Conservation (phyloP, 2,113 vertebrate genomes). For the Azemiops feae region DNA sequence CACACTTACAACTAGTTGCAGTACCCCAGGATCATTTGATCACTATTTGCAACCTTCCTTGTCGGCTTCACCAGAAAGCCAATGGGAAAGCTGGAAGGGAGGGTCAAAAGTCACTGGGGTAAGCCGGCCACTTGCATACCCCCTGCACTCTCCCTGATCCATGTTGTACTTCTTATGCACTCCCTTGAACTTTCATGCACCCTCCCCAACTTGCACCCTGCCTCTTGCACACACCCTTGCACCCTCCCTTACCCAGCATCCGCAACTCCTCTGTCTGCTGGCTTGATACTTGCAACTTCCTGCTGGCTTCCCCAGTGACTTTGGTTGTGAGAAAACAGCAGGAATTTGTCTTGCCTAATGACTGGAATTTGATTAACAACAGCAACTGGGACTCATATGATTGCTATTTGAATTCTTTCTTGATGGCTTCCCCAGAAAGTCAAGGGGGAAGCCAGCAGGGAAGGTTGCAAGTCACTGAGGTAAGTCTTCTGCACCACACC, state of each 20-base stretch:
- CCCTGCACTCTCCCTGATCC: not conserved
- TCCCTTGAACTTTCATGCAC: not conserved
- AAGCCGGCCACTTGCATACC: not conserved
- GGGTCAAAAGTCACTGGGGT: not conserved
- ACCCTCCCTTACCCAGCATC: not conserved
- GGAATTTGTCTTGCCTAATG: not conserved
- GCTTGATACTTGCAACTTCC: not conserved
- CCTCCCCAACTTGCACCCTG: not conserved
- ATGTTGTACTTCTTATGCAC: not conserved
- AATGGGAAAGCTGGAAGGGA: not conserved
- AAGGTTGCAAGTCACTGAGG: not conserved
- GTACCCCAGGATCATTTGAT: not conserved
- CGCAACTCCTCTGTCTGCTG: not conserved
- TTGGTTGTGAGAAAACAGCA: not conserved
- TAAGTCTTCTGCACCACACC: not conserved
- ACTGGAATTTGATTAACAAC: not conserved
- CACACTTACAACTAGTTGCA: not conserved
- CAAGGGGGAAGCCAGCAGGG: not conserved
- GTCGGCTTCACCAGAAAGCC: not conserved
- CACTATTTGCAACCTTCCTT: not conserved
- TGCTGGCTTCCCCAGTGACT: not conserved
- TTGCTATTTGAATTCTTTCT: not conserved
- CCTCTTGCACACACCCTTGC: not conserved
- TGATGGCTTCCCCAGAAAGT: not conserved
- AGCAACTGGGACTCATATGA: not conserved